Evolutionary conservation across 92 coral and sea anemone genomes (phyloP), one percentile per base, ranked within the genome.

Genomic region (Nematostella vectensis): DNA sequence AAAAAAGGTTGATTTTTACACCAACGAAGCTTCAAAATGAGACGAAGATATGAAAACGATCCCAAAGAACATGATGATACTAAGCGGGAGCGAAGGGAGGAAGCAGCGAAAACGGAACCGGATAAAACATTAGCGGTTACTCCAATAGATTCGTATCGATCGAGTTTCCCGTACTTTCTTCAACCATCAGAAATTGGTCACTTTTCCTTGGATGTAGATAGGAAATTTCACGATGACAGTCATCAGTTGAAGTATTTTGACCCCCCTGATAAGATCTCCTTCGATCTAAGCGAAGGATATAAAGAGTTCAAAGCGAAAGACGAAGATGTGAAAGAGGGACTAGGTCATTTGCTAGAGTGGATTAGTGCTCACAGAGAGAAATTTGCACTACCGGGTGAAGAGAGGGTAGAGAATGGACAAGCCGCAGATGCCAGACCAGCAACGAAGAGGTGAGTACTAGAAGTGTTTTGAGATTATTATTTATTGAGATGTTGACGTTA

Each of bases 261-360:
- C 28, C 93, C 93, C 24, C 96, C 96, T 10, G 84, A 71, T 25
- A 62, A 47, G 1, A 81, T 91, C 28, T 50, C 78, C 27, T 91
- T 82, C 64, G 96, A 91, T 51, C 72, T 91, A 33, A 69, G 93
- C 33, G 96, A 74, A 8, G 98, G 98, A 3, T 91, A 74, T 57
- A 64, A 82, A 26, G 93, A 82, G 31, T 91, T 83, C 42, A 70
- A 85, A 1, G 85, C 79, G n/a, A 57, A 81, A 38, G 74, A 91
- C 50, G 98, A 86, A 30, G 96, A 86, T 3, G 77, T 78, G 55
- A 81, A 75, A 25, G 96, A 91, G 23, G 69, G 89, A 17, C 65
- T 91, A 15, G 88, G 75, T 60, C 73, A 91, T 64, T 57, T 91
- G 54, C 62, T 91, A 64, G 70, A 45, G 67, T 91, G 98, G 96